phyloP scores from a whole-genome alignment of 2,797 vertebrate species.

The Cygnus olor region DNA sequence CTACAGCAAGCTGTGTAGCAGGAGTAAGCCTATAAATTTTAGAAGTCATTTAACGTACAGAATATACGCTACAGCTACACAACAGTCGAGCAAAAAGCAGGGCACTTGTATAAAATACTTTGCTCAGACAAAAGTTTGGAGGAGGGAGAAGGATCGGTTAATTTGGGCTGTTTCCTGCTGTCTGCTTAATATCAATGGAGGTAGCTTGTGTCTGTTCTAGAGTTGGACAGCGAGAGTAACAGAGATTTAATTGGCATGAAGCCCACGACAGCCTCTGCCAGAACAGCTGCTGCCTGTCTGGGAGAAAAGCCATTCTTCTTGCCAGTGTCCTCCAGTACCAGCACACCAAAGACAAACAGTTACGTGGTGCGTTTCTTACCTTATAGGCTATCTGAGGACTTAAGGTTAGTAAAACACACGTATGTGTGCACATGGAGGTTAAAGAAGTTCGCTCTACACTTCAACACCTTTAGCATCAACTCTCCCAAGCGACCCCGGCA shows the following conservation, averaged over 20 bases:
- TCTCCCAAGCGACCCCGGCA: no score
- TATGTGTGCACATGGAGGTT: accelerated
- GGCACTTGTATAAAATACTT: neutral
- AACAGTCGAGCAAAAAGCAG: neutral
- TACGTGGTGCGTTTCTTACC: accelerated
- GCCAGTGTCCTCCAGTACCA: neutral
- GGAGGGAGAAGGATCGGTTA: neutral
- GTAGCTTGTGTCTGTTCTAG: neutral
- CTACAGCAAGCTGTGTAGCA: neutral
- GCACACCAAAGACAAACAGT: neutral
- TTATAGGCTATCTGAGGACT: neutral
- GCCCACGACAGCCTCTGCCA: conserved; percentile 27
- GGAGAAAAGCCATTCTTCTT: neutral
- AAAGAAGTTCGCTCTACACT: neutral
- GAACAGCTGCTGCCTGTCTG: conserved; percentile 38
- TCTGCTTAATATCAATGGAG: neutral
- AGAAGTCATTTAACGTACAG: accelerated
- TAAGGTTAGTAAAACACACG: accelerated
- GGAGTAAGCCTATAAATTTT: neutral
- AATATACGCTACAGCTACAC: neutral
- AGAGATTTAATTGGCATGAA: neutral
- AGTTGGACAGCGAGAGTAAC: neutral
- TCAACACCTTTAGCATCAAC: no score
- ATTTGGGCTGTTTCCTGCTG: neutral
- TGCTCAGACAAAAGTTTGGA: neutral